phyloP scores from a whole-genome alignment of 2,113 vertebrate genomes.

The Actinemys pallida region DNA sequence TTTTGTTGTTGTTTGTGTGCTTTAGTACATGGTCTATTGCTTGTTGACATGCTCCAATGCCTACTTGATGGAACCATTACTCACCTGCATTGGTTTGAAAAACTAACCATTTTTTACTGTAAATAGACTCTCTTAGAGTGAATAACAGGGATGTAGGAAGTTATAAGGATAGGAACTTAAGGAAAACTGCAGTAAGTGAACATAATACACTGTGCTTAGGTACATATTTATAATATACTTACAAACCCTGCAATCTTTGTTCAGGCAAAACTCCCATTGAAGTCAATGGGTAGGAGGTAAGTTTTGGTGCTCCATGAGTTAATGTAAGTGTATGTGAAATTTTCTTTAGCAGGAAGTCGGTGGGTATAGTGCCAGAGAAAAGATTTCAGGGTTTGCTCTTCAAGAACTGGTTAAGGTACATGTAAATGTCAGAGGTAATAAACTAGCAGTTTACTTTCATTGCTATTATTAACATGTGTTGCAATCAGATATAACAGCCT shows the following conservation, averaged over 20 bases:
- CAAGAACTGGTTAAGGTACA: background rate
- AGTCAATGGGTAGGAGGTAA: background rate
- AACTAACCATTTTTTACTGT: background rate
- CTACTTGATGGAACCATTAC: conserved; percentile 29
- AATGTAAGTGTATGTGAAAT: background rate
- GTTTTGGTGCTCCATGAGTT: background rate
- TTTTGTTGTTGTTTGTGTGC: conserved; percentile 33
- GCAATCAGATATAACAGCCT: background rate
- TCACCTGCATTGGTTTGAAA: conserved; percentile 22
- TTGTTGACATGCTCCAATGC: conserved; percentile 7
- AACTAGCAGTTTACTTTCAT: background rate
- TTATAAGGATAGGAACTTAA: background rate
- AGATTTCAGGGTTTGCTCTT: background rate
- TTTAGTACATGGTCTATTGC: conserved; percentile 14
- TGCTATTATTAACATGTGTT: background rate
- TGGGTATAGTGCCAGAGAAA: background rate
- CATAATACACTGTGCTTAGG: background rate
- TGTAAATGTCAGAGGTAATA: background rate
- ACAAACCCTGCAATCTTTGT: background rate
- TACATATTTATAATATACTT: background rate
- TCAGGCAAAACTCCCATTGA: accelerated
- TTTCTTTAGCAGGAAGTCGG: background rate
- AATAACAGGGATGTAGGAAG: background rate
- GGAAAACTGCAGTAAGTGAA: background rate
- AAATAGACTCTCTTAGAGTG: background rate